These are phyloP conservation scores for Magallana gigas DNA, from an alignment of 1,140 invertebrate species.

Conservation along the genomic window DNA sequence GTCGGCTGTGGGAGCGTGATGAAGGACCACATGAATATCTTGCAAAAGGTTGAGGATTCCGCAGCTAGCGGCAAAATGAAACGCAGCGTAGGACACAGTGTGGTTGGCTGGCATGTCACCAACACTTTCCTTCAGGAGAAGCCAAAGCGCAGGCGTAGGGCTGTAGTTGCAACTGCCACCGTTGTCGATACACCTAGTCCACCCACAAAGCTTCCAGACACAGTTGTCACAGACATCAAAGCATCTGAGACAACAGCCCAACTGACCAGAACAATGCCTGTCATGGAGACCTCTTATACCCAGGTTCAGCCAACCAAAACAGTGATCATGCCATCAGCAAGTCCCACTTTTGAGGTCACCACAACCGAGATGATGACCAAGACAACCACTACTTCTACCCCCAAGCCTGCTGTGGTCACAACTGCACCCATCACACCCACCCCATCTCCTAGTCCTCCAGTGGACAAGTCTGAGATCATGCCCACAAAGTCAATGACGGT, in stretches of 20 bases:
- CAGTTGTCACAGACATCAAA: slow-evolving; percentile 55
- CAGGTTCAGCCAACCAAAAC: slow-evolving; percentile 62
- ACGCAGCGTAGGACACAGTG: slow-evolving; percentile 83
- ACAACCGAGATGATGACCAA: slow-evolving; percentile 55
- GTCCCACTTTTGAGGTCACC: slow-evolving; percentile 25
- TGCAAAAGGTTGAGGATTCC: slow-evolving; percentile 83
- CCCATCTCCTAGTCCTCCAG: neutral
- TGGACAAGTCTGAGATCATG: slow-evolving; percentile 52
- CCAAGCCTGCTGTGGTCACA: slow-evolving; percentile 42
- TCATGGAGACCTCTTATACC: slow-evolving; percentile 58
- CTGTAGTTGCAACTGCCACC: slow-evolving; percentile 63
- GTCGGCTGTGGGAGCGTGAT: slow-evolving; percentile 86
- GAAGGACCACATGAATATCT: slow-evolving; percentile 80
- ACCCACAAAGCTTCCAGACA: slow-evolving; percentile 64
- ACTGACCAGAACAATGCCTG: slow-evolving; percentile 52
- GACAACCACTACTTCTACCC: slow-evolving; percentile 37
- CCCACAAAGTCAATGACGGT: slow-evolving; percentile 59
- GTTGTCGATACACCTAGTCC: slow-evolving; percentile 61
- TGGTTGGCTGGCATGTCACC: slow-evolving; percentile 84
- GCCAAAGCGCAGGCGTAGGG: slow-evolving; percentile 59
- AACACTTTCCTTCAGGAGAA: slow-evolving; percentile 78
- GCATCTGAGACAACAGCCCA: slow-evolving; percentile 59
- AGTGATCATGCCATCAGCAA: slow-evolving; percentile 55
- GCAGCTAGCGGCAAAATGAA: slow-evolving; percentile 84
- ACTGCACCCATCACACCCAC: slow-evolving; percentile 30